These are phyloP conservation scores for Irena cyanogastra DNA, from an alignment of 2,113 vertebrate genomes.

Conservation along the genomic window DNA sequence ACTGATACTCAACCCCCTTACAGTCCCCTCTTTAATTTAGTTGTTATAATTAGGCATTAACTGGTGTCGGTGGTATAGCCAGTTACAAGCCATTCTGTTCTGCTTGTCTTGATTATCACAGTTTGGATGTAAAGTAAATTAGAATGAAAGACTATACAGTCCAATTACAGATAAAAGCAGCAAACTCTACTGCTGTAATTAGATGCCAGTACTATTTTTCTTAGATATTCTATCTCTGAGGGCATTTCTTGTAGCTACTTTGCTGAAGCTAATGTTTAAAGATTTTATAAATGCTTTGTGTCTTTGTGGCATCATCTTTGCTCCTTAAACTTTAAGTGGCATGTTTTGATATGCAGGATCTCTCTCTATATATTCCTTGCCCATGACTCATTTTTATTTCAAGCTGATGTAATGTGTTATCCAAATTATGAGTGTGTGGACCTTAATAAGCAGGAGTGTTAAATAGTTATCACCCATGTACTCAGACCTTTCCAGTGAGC, in stretches of 20 bases:
- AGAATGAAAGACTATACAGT: slow-evolving; percentile 99
- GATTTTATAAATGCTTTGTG: slow-evolving; percentile 48
- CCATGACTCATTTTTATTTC: neutral
- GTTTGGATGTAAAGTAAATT: slow-evolving; percentile 99
- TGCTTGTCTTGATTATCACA: slow-evolving; percentile 99
- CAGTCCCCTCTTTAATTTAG: slow-evolving; percentile 97
- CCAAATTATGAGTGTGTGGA: neutral
- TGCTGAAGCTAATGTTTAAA: slow-evolving; percentile 68
- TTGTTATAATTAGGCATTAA: slow-evolving; percentile 99
- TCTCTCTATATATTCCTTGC: neutral
- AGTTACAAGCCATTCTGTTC: slow-evolving; percentile 98
- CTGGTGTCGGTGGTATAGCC: slow-evolving; percentile 97
- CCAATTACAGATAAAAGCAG: slow-evolving; percentile 99
- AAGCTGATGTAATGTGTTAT: neutral
- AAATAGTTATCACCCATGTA: neutral
- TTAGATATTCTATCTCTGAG: slow-evolving; percentile 84
- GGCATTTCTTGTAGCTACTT: slow-evolving; percentile 75
- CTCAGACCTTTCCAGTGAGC: neutral
- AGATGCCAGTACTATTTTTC: slow-evolving; percentile 95
- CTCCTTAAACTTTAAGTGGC: neutral
- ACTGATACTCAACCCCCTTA: slow-evolving; percentile 85
- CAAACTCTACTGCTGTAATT: slow-evolving; percentile 96
- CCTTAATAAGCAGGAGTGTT: neutral
- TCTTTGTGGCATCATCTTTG: slow-evolving; percentile 43
- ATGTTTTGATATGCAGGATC: neutral